Base-by-base conservation (phyloP, 2,888 invertebrate genomes). In the Yponomeuta cagnagella region DNA sequence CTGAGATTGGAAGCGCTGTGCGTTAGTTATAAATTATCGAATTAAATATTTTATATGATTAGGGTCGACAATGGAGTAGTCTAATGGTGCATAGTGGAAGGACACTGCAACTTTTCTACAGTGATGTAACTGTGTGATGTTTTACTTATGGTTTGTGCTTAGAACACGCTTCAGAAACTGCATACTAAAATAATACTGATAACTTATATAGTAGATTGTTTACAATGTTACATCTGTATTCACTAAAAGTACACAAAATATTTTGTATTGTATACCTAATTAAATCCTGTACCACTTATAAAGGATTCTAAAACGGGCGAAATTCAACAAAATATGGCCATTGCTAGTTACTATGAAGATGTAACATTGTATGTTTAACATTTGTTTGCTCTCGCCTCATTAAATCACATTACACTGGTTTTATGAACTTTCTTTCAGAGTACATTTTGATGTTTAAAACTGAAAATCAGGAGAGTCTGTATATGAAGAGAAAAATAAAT, bases 391-490 rank as follows among this genome's bases (percentile, higher is more conserved):
- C 68, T 68, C 78, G 73, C 77, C 74, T 76, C 75, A 75, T 75
- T 75, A 75, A 67, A 15, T 31, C 76, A 73, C 73, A 75, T 73
- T 74, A 78, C 79, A 78, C 77, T 75, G 74, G 78, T 76, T 73
- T 74, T 77, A 78, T 72, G 77, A 77, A 78, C 80, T 81, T 75
- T 76, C 81, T 79, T 83, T 83, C 82, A 84, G 83, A 82, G 82
- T 80, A 82, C 81, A 82, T 85, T 37, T 79, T 78, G 81, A 85
- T 84, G 83, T 83, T 87, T 79, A 82, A 85, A 78, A 77, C 86
- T 85, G 43, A 74, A 87, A 87, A 85, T 86, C 87, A 82, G 82
- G 87, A 82, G 87, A 89, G 87, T 89, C 81, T 89, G 88, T 89
- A 86, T 88, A 88, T 86, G 87, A 77, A 86, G 86, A 84, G 79